A percentile compares a stretch with the other conserved stretches of the same genome.
These are phyloP conservation scores for Sylvietta virens DNA, from an alignment of 2,113 vertebrate genomes.

Conservation along the genomic window DNA sequence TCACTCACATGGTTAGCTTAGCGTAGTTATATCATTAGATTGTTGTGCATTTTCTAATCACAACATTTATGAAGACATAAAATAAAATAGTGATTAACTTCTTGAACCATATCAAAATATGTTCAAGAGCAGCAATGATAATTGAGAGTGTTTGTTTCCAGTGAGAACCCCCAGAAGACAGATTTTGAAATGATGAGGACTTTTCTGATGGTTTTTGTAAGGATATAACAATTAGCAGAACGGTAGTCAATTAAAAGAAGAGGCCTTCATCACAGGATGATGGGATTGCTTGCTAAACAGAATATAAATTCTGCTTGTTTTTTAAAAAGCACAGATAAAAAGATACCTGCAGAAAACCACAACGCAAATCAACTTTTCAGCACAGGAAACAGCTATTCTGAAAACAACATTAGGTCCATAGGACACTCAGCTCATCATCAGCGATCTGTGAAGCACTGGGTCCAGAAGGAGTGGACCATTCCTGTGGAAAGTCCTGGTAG, in stretches of 20 bases:
- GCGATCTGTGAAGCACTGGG: background rate
- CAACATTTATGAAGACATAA: background rate
- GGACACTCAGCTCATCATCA: background rate
- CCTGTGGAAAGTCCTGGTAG: background rate
- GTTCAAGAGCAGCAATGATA: background rate
- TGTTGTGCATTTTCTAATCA: background rate
- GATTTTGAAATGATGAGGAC: background rate
- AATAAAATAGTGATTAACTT: background rate
- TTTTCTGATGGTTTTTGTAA: background rate
- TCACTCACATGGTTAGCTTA: background rate
- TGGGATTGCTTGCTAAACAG: background rate
- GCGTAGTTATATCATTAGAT: background rate
- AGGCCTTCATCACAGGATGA: background rate
- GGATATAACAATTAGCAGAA: background rate
- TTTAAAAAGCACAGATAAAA: background rate
- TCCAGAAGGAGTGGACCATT: background rate
- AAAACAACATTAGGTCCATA: background rate
- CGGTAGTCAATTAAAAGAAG: background rate
- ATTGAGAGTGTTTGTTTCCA: background rate
- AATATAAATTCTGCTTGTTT: background rate
- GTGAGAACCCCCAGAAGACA: background rate
- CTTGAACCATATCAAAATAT: background rate
- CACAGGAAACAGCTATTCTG: background rate
- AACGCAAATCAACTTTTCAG: background rate
- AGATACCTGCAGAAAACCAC: background rate